These are phyloP conservation scores for Meda fulgida DNA, from an alignment of 2,797 vertebrate genomes.

Conservation along the genomic window DNA sequence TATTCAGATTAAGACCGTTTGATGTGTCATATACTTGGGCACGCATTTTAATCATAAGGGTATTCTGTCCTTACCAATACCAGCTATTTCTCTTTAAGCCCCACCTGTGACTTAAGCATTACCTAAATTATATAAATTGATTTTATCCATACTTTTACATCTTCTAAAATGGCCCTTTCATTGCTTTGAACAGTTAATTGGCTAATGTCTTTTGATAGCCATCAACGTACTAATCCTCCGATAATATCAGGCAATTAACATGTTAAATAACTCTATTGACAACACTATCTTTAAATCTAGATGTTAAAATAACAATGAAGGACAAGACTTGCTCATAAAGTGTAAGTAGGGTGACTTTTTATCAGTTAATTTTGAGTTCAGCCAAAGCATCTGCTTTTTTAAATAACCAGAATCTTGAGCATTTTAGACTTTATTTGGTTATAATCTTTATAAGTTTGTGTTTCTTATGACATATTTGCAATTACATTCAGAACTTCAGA, in stretches of 20 bases:
- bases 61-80: background rate
- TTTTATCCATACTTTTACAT: background rate
- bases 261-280: constrained; percentile 50
- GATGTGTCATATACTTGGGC: background rate
- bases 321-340: constrained; percentile 7
- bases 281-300: constrained; percentile 64
- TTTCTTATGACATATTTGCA: background rate
- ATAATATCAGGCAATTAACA: constrained; percentile 43
- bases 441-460: background rate
- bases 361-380: background rate
- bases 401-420: background rate
- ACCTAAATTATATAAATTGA: constrained; percentile 2
- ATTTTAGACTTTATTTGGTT: background rate
- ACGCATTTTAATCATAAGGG: constrained; percentile 33
- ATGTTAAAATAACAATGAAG: constrained; percentile 63
- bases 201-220: constrained; percentile 54
- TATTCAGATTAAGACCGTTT: constrained; percentile 43
- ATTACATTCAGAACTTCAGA: background rate
- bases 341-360: constrained; percentile 51
- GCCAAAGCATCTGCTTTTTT: background rate
- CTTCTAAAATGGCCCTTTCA: background rate
- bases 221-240: constrained; percentile 63
- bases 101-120: background rate
- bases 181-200: constrained; percentile 53
- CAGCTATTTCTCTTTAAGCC: background rate